These are phyloP conservation scores for Tetragonula clypearis DNA, from an alignment of 1,140 invertebrate genomes.

Conservation along the genomic window DNA sequence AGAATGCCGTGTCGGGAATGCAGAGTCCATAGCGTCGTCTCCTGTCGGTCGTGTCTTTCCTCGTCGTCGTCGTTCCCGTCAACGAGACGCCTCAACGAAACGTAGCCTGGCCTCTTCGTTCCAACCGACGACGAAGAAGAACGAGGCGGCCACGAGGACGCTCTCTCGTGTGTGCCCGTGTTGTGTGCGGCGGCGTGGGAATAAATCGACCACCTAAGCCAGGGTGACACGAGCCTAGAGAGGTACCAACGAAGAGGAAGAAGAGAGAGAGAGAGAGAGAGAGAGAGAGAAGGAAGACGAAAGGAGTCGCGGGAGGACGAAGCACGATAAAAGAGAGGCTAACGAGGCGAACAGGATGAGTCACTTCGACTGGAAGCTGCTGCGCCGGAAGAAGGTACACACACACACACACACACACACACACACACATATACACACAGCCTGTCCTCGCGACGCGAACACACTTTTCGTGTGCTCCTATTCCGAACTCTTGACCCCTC, in stretches of 20 bases:
- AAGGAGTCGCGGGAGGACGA: conserved; percentile 25
- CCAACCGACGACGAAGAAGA: neutral
- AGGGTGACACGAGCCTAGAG: conserved; percentile 38
- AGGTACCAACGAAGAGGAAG: neutral
- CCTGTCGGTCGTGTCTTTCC: conserved; percentile 49
- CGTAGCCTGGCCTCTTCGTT: conserved; percentile 20
- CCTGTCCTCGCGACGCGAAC: conserved; percentile 35
- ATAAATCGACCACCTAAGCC: conserved; percentile 49
- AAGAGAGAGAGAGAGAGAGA: neutral
- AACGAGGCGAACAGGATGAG: conserved; percentile 75
- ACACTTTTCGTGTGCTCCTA: conserved; percentile 42
- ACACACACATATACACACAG: neutral
- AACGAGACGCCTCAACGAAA: conserved; percentile 32
- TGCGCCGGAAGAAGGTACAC: conserved; percentile 80
- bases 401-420: conserved; percentile 62
- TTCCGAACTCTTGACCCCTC: conserved; percentile 35
- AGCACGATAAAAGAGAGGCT: conserved; percentile 56
- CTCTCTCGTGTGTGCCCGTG: neutral
- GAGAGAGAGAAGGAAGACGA: neutral
- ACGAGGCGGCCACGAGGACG: neutral
- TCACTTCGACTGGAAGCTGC: conserved; percentile 81
- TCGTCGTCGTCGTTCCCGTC: conserved; percentile 32
- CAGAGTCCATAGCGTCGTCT: conserved; percentile 48
- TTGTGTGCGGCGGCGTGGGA: conserved; percentile 39
- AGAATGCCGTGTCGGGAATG: conserved; percentile 61